Percentiles rank a stretch among this genome's conserved stretches.
Conservation (phyloP, 2,888 invertebrate genomes). For the Tetheella fluctuosa region DNA sequence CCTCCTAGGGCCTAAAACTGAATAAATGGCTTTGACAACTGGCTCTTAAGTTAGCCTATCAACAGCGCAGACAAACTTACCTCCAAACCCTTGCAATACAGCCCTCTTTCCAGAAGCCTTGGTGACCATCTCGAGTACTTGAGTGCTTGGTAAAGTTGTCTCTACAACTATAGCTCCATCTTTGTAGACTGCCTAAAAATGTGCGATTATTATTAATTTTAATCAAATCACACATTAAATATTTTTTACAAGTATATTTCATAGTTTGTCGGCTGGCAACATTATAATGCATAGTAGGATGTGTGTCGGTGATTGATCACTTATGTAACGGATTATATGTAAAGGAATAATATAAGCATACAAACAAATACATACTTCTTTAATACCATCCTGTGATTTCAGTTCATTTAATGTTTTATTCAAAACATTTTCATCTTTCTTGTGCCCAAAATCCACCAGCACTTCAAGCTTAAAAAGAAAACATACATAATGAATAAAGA, state of each 20-base stretch:
- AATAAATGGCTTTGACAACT: no score
- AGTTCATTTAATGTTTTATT: conserved; percentile 56
- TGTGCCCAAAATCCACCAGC: conserved; percentile 62
- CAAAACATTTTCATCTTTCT: conserved; percentile 47
- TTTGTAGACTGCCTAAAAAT: conserved; percentile 78
- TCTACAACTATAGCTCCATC: conserved; percentile 88
- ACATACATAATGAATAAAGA: neutral
- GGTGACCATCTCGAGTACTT: conserved; percentile 75
- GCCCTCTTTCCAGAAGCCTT: conserved; percentile 87
- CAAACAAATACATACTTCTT: conserved; percentile 27
- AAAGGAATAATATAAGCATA: no score
- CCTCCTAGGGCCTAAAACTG: no score
- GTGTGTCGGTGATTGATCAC: no score
- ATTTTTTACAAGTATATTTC: no score
- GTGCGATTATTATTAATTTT: no score
- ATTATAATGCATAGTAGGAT: no score
- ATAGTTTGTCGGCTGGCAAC: no score
- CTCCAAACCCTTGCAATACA: conserved; percentile 92
- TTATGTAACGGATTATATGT: no score
- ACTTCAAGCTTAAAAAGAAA: conserved; percentile 63
- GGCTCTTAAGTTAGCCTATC: no score
- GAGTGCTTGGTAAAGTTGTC: conserved; percentile 84
- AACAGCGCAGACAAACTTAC: conserved; percentile 49
- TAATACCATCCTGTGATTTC: conserved; percentile 46
- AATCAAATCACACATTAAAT: no score